Percentiles rank a stretch among this genome's conserved stretches.
Evolutionary conservation across 2,797 vertebrate genomes (phyloP).

Genomic region (Capromys pilorides): DNA sequence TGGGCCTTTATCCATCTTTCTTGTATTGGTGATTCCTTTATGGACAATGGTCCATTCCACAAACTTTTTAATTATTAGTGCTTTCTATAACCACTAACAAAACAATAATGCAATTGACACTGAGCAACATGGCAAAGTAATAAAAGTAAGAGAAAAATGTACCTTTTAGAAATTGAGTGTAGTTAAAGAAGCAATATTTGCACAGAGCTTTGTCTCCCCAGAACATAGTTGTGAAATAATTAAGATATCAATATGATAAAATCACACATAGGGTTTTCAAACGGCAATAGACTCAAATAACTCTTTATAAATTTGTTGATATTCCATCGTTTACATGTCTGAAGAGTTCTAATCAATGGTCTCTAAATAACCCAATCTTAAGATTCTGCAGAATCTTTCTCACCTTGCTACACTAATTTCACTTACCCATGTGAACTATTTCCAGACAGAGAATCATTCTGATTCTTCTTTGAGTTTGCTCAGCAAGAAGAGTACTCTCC

Average conservation of each 20-base stretch:
- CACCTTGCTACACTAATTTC: not conserved
- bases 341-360: slow-evolving; percentile 9
- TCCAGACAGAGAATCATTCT: not conserved
- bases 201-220: not conserved
- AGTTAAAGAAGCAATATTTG: not conserved
- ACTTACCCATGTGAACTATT: not conserved
- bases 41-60: not conserved
- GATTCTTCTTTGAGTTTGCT: not conserved
- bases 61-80: not conserved
- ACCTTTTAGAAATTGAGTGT: slow-evolving; percentile 13
- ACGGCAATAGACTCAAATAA: not conserved
- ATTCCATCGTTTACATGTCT: not conserved
- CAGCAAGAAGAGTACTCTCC: not conserved
- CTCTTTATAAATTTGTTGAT: not conserved
- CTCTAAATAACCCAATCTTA: not conserved
- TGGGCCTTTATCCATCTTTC: too few relatives aligned
- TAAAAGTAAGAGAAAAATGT: not conserved
- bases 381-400: not conserved
- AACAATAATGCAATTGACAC: not conserved
- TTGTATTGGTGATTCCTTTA: not conserved
- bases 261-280: not conserved
- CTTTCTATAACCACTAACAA: not conserved
- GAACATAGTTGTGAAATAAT: not conserved
- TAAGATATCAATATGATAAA: not conserved
- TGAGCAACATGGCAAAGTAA: not conserved